Evolutionary conservation across 2,888 invertebrate species (phyloP), one percentile per base, ranked within the genome.

Genomic region (Epinotia demarniana): DNA sequence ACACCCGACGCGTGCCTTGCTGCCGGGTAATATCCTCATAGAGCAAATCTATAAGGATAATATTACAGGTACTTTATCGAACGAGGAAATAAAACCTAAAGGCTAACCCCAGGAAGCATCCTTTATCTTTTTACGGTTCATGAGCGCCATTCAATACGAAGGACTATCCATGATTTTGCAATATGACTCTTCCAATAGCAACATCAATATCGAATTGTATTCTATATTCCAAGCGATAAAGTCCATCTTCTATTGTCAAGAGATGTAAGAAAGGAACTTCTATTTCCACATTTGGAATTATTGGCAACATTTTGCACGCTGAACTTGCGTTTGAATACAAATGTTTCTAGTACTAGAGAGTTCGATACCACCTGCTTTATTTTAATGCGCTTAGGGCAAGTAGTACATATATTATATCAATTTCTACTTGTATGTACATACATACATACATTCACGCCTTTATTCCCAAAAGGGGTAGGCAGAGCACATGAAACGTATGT

Each of bases 61-160:
- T 77, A 78, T 77, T 72, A 74, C 77, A 74, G 75, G 77, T 77
- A 71, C 77, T 77, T 78, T 76, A 77, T 70, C 67, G 67, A 77
- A 78, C 72, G 75, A 67, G 77, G 66, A 80, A 78, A 82, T 79
- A 81, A 78, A 81, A 77, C 75, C 75, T 77, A 79, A 70, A 80
- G 77, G 78, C 71, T 80, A 80, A 79, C 76, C 78, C 67, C 57
- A 73, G 74, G 79, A 78, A 79, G 80, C 80, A 83, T 85, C 79
- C 79, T 85, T 83, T 85, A 84, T 85, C 84, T 84, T 82, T 82
- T 83, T 82, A 84, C 84, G 83, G 80, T 80, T 79, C 81, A 83
- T 81, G 81, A 81, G 81, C 78, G 80, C 79, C 81, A 80, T 83
- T 84, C 82, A 84, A 83, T 83, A 83, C 78, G 79, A 82, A 80